Base-by-base conservation (phyloP, 2,797 vertebrate genomes). In the Cyprinella venusta region DNA sequence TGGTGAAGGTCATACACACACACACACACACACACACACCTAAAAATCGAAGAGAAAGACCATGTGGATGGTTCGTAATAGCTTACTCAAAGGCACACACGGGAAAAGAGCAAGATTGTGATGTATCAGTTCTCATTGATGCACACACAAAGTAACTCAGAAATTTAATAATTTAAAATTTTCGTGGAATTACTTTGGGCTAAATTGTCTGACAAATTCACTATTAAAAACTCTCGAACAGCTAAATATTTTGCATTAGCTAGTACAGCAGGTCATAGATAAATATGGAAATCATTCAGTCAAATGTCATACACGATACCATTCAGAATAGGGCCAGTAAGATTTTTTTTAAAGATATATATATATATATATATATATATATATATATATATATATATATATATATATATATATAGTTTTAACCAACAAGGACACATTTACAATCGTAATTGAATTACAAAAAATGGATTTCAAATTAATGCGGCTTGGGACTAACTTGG, bases 1-100 rank as follows among this genome's bases (percentile, higher is more conserved):
- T 80, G 85, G 80, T 84, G 85, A 71, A 71, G 42, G 26, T 63
- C 12, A 68, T 38, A 59, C 26, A 72, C 78, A 50, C 56, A 61
- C 24, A 40, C n/a, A 8, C 68, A 67, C 42, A 13, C 24, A 36
- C 26, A 76, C 33, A 54, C 40, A 56, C 54, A 50, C 42, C 42
- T 45, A 45, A 15, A 48, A 48, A 48, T 48, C 45, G 0, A 48
- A 48, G 6, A 50, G 16, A 21, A 19, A 67, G 21, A 36, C n/a
- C 33, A 48, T n/a, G 54, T 69, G 38, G 38, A 80, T 50, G 61
- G 33, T 65, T 40, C 16, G 54, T 36, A 82, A 26, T 40, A 75
- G 52, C 59, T 52, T 18, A 72, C 30, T 64, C 30, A 36, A 26
- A 65, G 45, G 45, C n/a, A 52, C 8, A 52, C 36, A 75, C 1